These are phyloP conservation scores for Acomys russatus DNA, from an alignment of 2,797 vertebrate genomes.

Conservation along the genomic window DNA sequence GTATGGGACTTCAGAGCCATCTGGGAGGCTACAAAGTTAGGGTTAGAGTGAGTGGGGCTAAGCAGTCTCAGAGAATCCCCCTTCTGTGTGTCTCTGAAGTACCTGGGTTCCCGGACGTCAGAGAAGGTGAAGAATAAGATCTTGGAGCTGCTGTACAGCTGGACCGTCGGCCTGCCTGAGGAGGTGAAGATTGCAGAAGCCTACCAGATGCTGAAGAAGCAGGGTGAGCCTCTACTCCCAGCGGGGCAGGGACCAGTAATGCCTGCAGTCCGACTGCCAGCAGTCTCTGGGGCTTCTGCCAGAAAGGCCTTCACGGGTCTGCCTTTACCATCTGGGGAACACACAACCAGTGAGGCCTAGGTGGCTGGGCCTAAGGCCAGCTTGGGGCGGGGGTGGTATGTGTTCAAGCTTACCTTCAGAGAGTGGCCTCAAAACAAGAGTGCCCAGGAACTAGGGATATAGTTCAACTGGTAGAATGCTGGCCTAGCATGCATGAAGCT, in stretches of 20 bases:
- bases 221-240: constrained; percentile 89
- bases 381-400: neutral
- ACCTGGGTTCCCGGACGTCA: constrained; percentile 95
- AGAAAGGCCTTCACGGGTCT: neutral
- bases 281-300: neutral
- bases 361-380: neutral
- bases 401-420: neutral
- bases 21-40: neutral
- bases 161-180: constrained; percentile 94
- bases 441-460: neutral
- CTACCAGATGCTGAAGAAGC: constrained; percentile 99
- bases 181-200: constrained; percentile 97
- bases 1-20: neutral
- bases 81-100: constrained; percentile 88
- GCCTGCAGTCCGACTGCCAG: neutral
- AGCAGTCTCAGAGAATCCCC: neutral
- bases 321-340: neutral
- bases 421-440: neutral
- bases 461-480: neutral
- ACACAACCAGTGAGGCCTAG: neutral
- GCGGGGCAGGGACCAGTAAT: rapidly evolving
- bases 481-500: neutral
- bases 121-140: constrained; percentile 97
- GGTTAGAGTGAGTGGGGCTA: neutral
- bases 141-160: constrained; percentile 96